A percentile compares a stretch with the other conserved stretches of the same genome.
These are phyloP conservation scores for Lytechinus variegatus DNA, from an alignment of 35 echinoderm and acorn worm genomes.

Conservation along the genomic window DNA sequence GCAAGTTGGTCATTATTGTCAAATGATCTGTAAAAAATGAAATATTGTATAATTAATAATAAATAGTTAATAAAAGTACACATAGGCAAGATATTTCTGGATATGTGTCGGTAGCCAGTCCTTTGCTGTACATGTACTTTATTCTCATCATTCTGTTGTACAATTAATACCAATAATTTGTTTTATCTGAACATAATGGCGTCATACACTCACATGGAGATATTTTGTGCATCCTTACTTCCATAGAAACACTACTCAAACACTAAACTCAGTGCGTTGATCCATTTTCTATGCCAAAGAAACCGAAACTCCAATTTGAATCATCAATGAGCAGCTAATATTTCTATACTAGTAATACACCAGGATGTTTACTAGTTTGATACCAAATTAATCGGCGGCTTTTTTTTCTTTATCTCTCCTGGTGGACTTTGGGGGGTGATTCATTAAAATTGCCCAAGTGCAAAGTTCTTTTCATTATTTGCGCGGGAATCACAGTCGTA, in stretches of 20 bases:
- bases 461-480: conserved; percentile 8
- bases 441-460: conserved; percentile 12
- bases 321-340: background rate
- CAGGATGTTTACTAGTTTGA: background rate
- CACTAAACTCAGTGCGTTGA: background rate
- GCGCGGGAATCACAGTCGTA: background rate
- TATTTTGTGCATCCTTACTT: no score
- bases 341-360: background rate
- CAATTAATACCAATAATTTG: no score
- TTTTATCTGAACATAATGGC: no score
- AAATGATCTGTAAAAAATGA: no score
- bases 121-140: no score
- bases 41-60: no score
- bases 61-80: no score
- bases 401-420: background rate
- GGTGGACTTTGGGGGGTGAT: background rate
- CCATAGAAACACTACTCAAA: background rate
- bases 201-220: no score
- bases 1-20: no score
- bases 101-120: no score
- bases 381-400: background rate
- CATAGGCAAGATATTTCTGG: no score
- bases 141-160: no score
- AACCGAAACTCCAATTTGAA: background rate
- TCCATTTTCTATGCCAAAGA: background rate